Conservation (phyloP, 2,888 invertebrate genomes). For the Mythimna impura region DNA sequence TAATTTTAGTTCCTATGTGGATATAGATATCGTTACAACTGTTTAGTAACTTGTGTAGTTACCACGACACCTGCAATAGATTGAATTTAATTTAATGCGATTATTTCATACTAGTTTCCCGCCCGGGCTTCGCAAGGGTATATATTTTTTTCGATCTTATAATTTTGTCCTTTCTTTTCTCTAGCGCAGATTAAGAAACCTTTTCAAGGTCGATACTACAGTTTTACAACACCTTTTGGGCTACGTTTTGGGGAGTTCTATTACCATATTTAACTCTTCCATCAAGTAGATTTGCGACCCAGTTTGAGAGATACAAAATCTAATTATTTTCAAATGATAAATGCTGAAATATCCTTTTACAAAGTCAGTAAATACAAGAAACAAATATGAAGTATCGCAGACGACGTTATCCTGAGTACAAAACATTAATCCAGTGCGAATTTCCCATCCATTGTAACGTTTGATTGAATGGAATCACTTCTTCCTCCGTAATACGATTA, state of each 20-base stretch:
- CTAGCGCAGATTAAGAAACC: no score
- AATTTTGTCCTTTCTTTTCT: no score
- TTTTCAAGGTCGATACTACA: no score
- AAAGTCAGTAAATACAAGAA: not conserved
- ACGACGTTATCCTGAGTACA: not conserved
- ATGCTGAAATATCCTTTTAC: not conserved
- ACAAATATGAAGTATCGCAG: not conserved
- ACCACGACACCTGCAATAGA: no score
- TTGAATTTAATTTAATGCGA: no score
- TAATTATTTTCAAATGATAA: not conserved
- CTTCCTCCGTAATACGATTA: constrained; percentile 63
- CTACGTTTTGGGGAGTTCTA: not conserved
- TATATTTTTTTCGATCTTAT: no score
- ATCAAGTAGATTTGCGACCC: not conserved
- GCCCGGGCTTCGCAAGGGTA: no score
- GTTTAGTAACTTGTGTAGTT: no score
- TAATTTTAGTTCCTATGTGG: no score
- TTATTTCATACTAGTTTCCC: no score
- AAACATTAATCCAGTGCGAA: constrained; percentile 27
- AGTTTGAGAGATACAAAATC: not conserved
- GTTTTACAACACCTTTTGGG: no score
- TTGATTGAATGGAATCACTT: constrained; percentile 49
- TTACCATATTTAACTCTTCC: not conserved
- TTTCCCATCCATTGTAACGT: constrained; percentile 38
- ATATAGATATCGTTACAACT: no score